Evolutionary conservation across 2,797 vertebrate species (phyloP).

Genomic region (Psittacula echo): DNA sequence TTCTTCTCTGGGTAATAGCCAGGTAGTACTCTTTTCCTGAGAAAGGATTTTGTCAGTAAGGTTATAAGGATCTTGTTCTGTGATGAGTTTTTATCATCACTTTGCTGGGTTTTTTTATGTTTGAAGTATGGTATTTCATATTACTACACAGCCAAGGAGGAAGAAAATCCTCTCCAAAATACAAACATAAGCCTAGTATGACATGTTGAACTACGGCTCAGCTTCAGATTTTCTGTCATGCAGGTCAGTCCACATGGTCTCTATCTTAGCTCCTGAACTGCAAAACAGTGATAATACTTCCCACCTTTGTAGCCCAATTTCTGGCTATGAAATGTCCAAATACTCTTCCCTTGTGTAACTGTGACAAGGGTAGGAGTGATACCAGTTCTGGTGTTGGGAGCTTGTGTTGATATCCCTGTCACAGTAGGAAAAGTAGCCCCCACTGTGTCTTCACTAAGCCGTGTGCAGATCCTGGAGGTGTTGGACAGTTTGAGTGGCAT

Average conservation of each 20-base stretch:
- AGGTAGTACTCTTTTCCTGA: background rate
- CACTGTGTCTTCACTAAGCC: background rate
- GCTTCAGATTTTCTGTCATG: background rate
- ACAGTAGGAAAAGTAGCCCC: background rate
- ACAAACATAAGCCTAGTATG: background rate
- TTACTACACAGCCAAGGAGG: background rate
- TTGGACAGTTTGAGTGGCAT: background rate
- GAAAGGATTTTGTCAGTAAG: background rate
- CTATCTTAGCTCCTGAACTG: background rate
- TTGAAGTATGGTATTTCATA: background rate
- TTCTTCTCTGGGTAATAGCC: background rate
- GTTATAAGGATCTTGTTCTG: background rate
- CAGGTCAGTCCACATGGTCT: background rate
- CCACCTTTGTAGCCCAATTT: background rate
- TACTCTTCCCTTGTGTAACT: background rate
- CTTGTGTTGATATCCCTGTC: background rate
- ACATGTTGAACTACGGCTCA: background rate
- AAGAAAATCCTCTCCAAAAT: background rate
- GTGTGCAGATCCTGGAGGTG: background rate
- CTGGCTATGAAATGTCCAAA: background rate
- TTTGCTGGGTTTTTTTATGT: accelerated
- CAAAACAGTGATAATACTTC: background rate
- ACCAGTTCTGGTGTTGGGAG: background rate
- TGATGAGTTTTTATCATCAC: background rate
- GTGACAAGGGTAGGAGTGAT: background rate